phyloP scores from a whole-genome alignment of 64 coral and sea anemone genomes.

The Montipora sp. region DNA sequence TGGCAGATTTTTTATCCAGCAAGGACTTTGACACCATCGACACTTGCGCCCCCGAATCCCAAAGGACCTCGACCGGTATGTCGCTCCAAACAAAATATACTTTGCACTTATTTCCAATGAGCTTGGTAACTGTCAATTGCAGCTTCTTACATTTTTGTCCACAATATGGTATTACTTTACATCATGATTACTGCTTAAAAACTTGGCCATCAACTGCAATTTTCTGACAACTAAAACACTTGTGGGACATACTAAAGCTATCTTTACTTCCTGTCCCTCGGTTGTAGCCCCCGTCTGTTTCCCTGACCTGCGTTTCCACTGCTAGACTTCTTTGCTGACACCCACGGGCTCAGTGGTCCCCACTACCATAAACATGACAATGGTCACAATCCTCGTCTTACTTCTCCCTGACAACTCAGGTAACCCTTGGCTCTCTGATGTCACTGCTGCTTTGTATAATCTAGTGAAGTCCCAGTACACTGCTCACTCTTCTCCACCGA shows the following conservation, averaged over 20 bases:
- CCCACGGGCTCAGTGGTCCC: neutral
- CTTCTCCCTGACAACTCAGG: neutral
- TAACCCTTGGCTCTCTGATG: neutral
- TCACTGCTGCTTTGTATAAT: neutral
- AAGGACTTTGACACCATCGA: slow-evolving; percentile 15
- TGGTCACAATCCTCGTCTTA: too few species aligned
- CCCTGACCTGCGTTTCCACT: neutral
- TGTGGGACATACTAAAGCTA: neutral
- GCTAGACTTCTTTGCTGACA: slow-evolving; percentile 18
- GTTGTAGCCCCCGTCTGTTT: slow-evolving; percentile 53
- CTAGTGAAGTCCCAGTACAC: neutral
- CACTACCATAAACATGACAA: too few species aligned
- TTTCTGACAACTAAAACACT: slow-evolving; percentile 45
- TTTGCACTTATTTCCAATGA: slow-evolving; percentile 54
- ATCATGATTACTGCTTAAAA: slow-evolving; percentile 22
- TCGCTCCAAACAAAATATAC: neutral
- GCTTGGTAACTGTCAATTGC: slow-evolving; percentile 29
- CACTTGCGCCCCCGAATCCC: slow-evolving; percentile 54
- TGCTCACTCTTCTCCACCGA: slow-evolving; percentile 35
- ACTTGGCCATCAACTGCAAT: neutral
- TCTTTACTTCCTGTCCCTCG: slow-evolving; percentile 56
- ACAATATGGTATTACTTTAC: slow-evolving; percentile 53
- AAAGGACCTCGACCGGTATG: neutral
- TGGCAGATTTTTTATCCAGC: neutral
- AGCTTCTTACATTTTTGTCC: slow-evolving; percentile 59